Conservation (phyloP, 2,888 invertebrate species). For the Lutraria lutraria region DNA sequence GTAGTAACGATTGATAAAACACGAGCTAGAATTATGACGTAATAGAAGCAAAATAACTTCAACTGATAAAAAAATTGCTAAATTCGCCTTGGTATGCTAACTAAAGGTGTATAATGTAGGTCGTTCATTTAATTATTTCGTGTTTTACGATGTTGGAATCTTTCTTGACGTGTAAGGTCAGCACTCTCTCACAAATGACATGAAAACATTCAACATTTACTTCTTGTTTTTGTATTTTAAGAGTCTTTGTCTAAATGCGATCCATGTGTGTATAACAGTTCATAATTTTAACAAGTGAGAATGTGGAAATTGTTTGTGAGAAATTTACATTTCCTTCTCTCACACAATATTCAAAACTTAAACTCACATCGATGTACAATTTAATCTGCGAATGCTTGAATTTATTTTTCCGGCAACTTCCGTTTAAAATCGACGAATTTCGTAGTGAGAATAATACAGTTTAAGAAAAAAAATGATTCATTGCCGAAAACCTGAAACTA, state of each 20-base stretch:
- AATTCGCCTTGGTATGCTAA: neutral
- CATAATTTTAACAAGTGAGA: neutral
- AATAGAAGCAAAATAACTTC: neutral
- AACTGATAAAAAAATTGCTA: neutral
- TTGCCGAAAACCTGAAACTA: too few relatives aligned
- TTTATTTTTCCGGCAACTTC: too few relatives aligned
- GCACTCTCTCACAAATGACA: slow-evolving; percentile 14
- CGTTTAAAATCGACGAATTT: too few relatives aligned
- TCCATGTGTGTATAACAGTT: neutral
- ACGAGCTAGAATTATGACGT: neutral
- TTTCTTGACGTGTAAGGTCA: neutral
- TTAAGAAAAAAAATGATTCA: too few relatives aligned
- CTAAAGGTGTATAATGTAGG: neutral
- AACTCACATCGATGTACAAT: too few relatives aligned
- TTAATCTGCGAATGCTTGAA: too few relatives aligned
- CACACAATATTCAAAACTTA: neutral
- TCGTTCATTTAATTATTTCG: slow-evolving; percentile 1
- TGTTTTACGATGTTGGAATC: slow-evolving; percentile 14
- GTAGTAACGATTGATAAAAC: too few relatives aligned
- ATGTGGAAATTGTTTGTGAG: neutral
- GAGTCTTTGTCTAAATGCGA: slow-evolving; percentile 8
- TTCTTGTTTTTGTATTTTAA: slow-evolving; percentile 1
- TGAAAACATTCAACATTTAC: slow-evolving; percentile 5
- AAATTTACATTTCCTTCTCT: neutral
- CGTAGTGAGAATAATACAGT: too few relatives aligned